A percentile compares a stretch with the other conserved stretches of the same genome.
Conservation (phyloP, 2,797 vertebrate species). For the Oryzias dopingdopingensis region DNA sequence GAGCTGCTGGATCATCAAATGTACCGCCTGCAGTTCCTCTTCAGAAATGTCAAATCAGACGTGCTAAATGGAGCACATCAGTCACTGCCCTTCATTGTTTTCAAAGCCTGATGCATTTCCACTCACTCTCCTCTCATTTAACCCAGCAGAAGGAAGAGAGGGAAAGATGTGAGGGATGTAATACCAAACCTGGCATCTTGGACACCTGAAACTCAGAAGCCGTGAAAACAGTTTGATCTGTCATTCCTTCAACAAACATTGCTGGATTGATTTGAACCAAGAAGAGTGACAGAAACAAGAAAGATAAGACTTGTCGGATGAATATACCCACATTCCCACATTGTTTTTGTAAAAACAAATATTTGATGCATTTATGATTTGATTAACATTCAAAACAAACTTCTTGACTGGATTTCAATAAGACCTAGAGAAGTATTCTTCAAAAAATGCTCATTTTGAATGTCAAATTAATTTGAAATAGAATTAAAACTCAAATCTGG, state of each 20-base stretch:
- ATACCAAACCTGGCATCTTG: conserved; percentile 10
- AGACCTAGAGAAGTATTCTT: too few species aligned
- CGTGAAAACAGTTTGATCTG: conserved; percentile 11
- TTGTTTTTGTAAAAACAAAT: too few species aligned
- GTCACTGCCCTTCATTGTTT: conserved; percentile 47
- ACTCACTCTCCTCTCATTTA: conserved; percentile 40
- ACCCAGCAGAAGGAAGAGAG: conserved; percentile 35
- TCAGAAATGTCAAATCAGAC: conserved; percentile 63
- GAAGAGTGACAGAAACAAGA: conserved; percentile 26
- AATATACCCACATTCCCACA: not conserved
- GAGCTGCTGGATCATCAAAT: conserved; percentile 48
- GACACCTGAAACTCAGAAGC: conserved; percentile 24
- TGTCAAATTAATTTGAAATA: too few species aligned
- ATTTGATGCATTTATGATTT: too few species aligned
- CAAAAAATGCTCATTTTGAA: too few species aligned
- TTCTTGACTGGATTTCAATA: too few species aligned
- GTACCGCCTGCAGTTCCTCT: conserved; percentile 52
- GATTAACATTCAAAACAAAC: too few species aligned
- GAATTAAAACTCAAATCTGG: too few species aligned
- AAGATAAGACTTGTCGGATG: conserved; percentile 25
- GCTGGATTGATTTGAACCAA: conserved; percentile 37
- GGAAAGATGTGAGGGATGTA: conserved; percentile 37
- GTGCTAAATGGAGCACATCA: conserved; percentile 64
- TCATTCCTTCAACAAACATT: conserved; percentile 25
- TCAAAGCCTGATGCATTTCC: conserved; percentile 36